phyloP scores from a whole-genome alignment of 92 coral and sea anemone species.

The Paragorgia papillata region DNA sequence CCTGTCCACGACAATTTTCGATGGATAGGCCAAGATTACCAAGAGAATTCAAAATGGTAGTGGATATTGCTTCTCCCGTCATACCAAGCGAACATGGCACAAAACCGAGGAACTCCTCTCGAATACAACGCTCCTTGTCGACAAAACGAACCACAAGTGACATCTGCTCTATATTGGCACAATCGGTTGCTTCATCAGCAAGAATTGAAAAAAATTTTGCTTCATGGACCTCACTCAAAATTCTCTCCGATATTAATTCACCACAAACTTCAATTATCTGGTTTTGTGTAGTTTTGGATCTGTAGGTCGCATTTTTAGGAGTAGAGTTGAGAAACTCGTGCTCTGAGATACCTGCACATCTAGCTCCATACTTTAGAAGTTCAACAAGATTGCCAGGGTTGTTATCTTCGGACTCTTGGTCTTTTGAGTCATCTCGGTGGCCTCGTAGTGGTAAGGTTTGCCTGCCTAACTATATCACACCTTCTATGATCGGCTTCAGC shows the following conservation, averaged over 20 bases:
- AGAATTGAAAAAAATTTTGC: constrained; percentile 44
- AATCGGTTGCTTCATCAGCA: constrained; percentile 50
- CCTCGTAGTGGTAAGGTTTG: constrained; percentile 21
- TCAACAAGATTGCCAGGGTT: constrained; percentile 47
- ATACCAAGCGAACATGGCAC: constrained; percentile 53
- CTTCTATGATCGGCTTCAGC: constrained; percentile 21
- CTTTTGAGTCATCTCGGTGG: too few relatives aligned
- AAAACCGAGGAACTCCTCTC: too few relatives aligned
- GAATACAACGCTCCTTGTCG: constrained; percentile 62
- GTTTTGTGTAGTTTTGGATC: too few relatives aligned
- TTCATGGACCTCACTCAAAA: constrained; percentile 13
- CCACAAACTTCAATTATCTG: too few relatives aligned
- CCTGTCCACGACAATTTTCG: constrained; percentile 69
- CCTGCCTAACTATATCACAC: constrained; percentile 16
- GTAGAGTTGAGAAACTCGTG: too few relatives aligned
- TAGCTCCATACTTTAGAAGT: too few relatives aligned
- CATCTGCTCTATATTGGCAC: constrained; percentile 40
- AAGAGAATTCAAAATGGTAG: constrained; percentile 48
- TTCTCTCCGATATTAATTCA: constrained; percentile 26
- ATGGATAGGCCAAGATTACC: constrained; percentile 58
- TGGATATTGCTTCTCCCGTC: constrained; percentile 62
- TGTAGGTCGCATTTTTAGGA: neutral
- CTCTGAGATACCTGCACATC: too few relatives aligned
- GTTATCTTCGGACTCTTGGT: constrained; percentile 21
- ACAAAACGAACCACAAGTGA: too few relatives aligned